Conservation (phyloP, 2,888 invertebrate species). For the Nephrotoma appendiculata region DNA sequence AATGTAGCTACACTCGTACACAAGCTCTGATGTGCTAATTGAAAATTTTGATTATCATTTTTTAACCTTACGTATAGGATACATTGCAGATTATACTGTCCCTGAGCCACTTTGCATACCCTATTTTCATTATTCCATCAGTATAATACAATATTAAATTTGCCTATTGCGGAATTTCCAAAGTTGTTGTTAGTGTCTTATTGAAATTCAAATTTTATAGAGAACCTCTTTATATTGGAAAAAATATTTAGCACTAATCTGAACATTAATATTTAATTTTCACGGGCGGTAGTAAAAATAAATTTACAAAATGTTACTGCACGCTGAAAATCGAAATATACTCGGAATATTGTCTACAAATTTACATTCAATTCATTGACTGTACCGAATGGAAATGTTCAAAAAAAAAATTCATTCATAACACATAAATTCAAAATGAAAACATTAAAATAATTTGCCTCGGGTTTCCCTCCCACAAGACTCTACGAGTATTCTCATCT, state of each 20-base stretch:
- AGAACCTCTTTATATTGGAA: too few species aligned
- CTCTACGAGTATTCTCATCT: neutral
- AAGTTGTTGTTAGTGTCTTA: neutral
- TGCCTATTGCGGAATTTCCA: neutral
- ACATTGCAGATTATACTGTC: neutral
- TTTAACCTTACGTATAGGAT: neutral
- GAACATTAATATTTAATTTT: too few species aligned
- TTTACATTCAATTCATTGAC: neutral
- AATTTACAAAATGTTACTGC: too few species aligned
- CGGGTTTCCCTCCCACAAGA: neutral
- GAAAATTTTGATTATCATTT: neutral
- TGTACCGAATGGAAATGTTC: neutral
- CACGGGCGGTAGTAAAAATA: too few species aligned
- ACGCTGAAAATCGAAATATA: neutral
- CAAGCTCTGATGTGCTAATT: neutral
- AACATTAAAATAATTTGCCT: neutral
- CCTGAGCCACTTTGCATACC: neutral
- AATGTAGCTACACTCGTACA: neutral
- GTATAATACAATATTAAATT: neutral
- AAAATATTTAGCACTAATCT: too few species aligned
- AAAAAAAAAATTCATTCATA: neutral
- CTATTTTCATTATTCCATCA: neutral
- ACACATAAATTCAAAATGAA: neutral
- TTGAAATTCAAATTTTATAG: too few species aligned
- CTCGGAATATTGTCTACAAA: neutral